phyloP scores from a whole-genome alignment of 2,797 vertebrate genomes.

The Monodelphis domestica region DNA sequence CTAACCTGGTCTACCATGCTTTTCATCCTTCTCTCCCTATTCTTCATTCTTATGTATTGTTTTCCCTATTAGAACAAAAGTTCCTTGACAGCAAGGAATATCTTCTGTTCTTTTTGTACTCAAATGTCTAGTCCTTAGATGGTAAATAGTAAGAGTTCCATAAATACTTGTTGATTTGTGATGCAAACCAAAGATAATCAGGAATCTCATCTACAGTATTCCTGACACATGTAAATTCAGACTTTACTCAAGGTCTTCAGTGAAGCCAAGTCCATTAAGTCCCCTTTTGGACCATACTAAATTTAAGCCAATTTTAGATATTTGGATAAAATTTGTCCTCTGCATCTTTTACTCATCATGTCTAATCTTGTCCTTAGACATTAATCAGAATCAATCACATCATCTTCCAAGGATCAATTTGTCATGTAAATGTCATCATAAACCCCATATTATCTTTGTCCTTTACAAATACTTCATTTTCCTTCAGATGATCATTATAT shows the following conservation, averaged over 20 bases:
- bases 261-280: not conserved
- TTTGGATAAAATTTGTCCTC: not conserved
- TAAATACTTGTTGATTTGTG: not conserved
- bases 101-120: not conserved
- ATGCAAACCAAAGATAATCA: not conserved
- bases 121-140: not conserved
- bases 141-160: not conserved
- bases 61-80: not conserved
- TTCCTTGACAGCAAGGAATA: not conserved
- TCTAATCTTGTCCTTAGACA: not conserved
- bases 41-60: not conserved
- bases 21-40: not conserved
- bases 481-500: not conserved
- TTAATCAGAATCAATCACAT: not conserved
- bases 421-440: not conserved
- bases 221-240: not conserved
- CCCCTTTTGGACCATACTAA: not conserved
- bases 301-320: not conserved
- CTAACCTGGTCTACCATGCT: not conserved
- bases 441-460: not conserved
- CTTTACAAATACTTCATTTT: not conserved
- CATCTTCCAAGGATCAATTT: not conserved
- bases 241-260: not conserved
- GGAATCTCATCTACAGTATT: not conserved
- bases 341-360: not conserved